phyloP scores from a whole-genome alignment of 2,113 vertebrate genomes.

The Mixornis gularis region DNA sequence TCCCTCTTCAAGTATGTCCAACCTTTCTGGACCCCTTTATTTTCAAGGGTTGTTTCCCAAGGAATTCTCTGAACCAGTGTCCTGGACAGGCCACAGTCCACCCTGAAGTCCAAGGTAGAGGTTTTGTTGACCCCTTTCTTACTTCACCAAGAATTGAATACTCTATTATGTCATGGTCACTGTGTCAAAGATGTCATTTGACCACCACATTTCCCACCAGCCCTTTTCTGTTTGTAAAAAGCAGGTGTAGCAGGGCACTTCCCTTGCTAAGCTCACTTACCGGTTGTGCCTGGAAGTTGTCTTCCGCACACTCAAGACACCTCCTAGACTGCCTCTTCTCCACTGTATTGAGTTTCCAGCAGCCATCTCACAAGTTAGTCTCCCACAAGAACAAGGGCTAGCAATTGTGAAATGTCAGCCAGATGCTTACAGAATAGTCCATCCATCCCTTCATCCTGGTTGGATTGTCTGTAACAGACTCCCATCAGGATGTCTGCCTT shows the following conservation, averaged over 20 bases:
- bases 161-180: not conserved
- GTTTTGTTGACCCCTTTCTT: not conserved
- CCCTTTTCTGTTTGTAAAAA: not conserved
- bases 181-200: not conserved
- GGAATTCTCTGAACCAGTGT: not conserved
- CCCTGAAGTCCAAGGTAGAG: not conserved
- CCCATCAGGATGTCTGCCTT: not conserved
- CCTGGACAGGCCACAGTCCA: not conserved
- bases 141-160: not conserved
- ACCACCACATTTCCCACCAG: not conserved
- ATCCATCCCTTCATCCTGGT: not conserved
- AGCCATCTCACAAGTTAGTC: not conserved
- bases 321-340: not conserved
- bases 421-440: not conserved
- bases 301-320: not conserved
- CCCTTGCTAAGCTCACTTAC: not conserved
- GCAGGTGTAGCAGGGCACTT: not conserved
- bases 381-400: not conserved
- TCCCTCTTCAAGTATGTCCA: not conserved
- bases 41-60: not conserved
- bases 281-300: not conserved
- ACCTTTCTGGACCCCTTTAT: not conserved
- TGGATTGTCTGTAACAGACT: not conserved
- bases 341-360: not conserved
- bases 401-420: not conserved